phyloP scores from a whole-genome alignment of 1,140 invertebrate genomes.

The Drosophila littoralis region DNA sequence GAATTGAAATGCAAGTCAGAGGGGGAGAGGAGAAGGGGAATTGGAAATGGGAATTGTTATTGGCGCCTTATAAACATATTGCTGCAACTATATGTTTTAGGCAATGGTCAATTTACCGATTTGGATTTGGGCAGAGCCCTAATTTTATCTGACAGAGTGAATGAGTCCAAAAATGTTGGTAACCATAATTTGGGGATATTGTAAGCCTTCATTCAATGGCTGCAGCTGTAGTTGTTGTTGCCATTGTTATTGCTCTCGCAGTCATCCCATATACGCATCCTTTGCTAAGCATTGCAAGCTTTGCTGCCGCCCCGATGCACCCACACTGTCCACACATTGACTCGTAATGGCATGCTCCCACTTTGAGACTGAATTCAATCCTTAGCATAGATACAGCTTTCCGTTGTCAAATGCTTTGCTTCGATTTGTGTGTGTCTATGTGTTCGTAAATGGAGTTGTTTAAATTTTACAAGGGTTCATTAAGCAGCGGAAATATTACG shows the following conservation, averaged over 20 bases:
- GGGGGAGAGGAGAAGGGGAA: not conserved
- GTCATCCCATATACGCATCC: conserved; percentile 10
- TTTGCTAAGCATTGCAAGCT: conserved; percentile 15
- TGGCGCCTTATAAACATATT: conserved; percentile 4
- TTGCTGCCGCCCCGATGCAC: not conserved
- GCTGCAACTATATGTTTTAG: not conserved
- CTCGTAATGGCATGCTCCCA: not conserved
- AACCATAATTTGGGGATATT: conserved; percentile 56
- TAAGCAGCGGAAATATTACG: conserved; percentile 37
- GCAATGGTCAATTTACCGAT: not conserved
- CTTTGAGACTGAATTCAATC: not conserved
- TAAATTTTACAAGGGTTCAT: conserved; percentile 39
- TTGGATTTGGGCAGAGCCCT: not conserved
- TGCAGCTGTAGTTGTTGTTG: not conserved
- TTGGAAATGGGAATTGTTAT: not conserved
- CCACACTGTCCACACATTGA: not conserved
- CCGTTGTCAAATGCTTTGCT: not conserved
- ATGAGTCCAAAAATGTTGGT: conserved; percentile 61
- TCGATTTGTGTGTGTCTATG: not conserved
- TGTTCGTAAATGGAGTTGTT: conserved; percentile 20
- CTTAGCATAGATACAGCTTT: not conserved
- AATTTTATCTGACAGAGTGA: conserved; percentile 60
- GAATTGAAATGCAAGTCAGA: not conserved
- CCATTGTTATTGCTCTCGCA: conserved; percentile 1
- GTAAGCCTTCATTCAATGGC: conserved; percentile 7